Evolutionary conservation across 2,888 invertebrate genomes (phyloP).

Genomic region (Heliconius hortense): DNA sequence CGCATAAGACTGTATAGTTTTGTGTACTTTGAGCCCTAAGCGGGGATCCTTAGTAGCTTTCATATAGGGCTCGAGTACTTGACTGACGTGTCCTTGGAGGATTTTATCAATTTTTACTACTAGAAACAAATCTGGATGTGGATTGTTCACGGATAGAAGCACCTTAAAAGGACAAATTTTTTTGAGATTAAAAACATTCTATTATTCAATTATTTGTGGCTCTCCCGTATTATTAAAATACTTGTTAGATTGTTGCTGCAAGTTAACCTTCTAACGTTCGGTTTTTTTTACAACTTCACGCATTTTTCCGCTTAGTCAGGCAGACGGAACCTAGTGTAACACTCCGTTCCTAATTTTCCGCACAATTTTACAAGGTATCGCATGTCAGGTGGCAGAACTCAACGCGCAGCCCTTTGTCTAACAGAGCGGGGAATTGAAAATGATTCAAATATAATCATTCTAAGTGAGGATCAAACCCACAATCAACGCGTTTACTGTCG

Average conservation of each 20-base stretch:
- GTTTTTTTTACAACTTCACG: neutral
- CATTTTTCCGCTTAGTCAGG: neutral
- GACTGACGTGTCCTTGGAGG: constrained; percentile 92
- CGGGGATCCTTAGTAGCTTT: constrained; percentile 90
- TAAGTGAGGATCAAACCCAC: neutral
- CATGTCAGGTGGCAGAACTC: neutral
- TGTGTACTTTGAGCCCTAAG: constrained; percentile 90
- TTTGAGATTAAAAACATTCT: neutral
- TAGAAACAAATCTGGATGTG: constrained; percentile 94
- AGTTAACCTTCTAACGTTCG: neutral
- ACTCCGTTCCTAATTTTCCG: neutral
- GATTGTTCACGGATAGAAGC: constrained; percentile 92
- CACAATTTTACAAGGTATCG: neutral
- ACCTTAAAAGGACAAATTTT: constrained; percentile 80
- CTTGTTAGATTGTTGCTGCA: neutral
- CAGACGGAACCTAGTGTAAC: neutral
- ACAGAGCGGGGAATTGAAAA: neutral
- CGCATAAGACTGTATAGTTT: constrained; percentile 89
- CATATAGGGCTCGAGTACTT: constrained; percentile 93
- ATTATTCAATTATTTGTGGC: neutral
- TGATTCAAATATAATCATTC: neutral
- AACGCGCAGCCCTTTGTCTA: neutral
- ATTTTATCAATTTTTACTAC: constrained; percentile 97
- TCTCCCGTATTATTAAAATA: neutral
- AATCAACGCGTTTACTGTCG: neutral